Percentiles rank a stretch among this genome's conserved stretches.
Conservation (phyloP, 2,888 invertebrate genomes). For the Drosophila testacea region DNA sequence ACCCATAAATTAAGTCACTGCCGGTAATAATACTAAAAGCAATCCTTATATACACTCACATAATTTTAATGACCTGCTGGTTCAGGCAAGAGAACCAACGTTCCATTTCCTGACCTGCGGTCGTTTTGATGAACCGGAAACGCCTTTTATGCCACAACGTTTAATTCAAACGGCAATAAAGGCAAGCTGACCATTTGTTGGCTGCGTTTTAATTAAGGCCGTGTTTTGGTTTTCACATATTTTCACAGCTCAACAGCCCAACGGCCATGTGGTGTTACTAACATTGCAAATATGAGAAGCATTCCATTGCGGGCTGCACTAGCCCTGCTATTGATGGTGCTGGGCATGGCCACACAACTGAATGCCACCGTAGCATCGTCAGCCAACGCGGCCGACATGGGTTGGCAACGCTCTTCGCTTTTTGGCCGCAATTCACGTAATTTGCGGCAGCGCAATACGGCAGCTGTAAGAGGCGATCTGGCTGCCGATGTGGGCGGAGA, state of each 20-base stretch:
- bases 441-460: conserved; percentile 54
- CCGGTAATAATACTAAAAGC: conserved; percentile 52
- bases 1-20: conserved; percentile 64
- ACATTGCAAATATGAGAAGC: conserved; percentile 74
- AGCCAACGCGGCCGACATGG: conserved; percentile 69
- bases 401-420: conserved; percentile 90
- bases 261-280: conserved; percentile 54
- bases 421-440: conserved; percentile 93
- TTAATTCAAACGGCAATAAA: conserved; percentile 35
- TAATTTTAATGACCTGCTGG: conserved; percentile 62
- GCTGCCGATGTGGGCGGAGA: conserved; percentile 17
- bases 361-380: conserved; percentile 45
- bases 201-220: conserved; percentile 62
- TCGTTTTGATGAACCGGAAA: conserved; percentile 22
- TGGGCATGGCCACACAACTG: conserved; percentile 67
- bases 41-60: conserved; percentile 2
- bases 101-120: conserved; percentile 8
- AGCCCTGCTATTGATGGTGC: conserved; percentile 59
- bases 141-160: conserved; percentile 25
- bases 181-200: conserved; percentile 20
- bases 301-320: conserved; percentile 71
- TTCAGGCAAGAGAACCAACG: not conserved
- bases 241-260: conserved; percentile 29
- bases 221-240: conserved; percentile 15
- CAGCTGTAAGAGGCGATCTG: conserved; percentile 19